Evolutionary conservation across 2,888 invertebrate species (phyloP), one percentile per base, ranked within the genome.

Genomic region (Pterobdella sp.): DNA sequence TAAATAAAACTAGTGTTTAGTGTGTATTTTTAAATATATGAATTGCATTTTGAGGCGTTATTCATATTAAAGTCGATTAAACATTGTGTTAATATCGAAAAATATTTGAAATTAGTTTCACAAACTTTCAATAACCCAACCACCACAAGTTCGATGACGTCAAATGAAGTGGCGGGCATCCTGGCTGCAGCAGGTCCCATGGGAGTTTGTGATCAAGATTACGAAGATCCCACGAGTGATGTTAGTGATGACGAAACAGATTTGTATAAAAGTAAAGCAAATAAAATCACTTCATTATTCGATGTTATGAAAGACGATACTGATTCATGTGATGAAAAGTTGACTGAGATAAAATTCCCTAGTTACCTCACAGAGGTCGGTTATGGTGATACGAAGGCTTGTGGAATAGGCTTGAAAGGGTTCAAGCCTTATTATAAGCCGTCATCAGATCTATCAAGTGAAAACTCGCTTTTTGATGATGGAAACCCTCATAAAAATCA

Each of bases 161-260:
- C 70, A 26, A 29, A 70, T 26, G 70, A 70, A 52, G 70, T 70
- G 1, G 70, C 70, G 22, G 56, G 49, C 26, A 70, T 70, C 26
- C 49, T 70, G 70, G 70, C 70, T 26, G 56, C 36, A n/a, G 70
- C 70, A 32, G 70, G 52, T 10, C 70, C 70, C 3, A 70, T 70
- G 70, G 70, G 70, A 3, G 56, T 52, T 35, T 36, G 26, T 3
- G 70, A 70, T 7, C 52, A 49, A 1, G 70, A 70, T 31, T 70
- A 70, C 34, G 70, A 70, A 52, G 52, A 70, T 26, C 70, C 10
- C 22, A 22, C 49, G 22, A 42, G 49, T 42, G 49, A 42, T 22
- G 49, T 42, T 42, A n/a, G n/a, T n/a, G n/a, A n/a, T n/a, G n/a
- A n/a, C n/a, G n/a, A n/a, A n/a, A n/a, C n/a, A n/a, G 49, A 42